Percentiles rank a stretch among this genome's conserved stretches.
Evolutionary conservation across 2,113 vertebrate species (phyloP).

Genomic region (Verasper variegatus): DNA sequence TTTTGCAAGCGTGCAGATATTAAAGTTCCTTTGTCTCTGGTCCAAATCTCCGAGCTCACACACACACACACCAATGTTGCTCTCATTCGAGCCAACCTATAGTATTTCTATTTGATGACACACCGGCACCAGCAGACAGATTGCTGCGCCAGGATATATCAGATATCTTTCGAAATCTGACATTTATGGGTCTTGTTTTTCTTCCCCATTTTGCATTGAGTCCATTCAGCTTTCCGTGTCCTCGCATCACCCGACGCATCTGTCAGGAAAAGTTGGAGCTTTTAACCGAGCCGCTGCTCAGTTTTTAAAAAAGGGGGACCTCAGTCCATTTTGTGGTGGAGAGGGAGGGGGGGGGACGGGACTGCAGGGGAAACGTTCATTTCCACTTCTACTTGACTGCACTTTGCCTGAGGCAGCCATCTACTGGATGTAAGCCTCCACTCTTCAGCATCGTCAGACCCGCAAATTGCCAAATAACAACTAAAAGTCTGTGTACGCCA

Average conservation of each 20-base stretch:
- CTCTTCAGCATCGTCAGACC: slow-evolving; percentile 41
- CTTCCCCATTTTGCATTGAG: slow-evolving; percentile 57
- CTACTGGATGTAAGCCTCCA: slow-evolving; percentile 31
- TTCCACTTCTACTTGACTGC: slow-evolving; percentile 58
- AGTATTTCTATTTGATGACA: slow-evolving; percentile 63
- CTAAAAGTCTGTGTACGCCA: slow-evolving; percentile 19
- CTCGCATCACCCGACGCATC: slow-evolving; percentile 60
- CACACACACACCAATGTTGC: slow-evolving; percentile 38
- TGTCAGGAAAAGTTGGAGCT: slow-evolving; percentile 53
- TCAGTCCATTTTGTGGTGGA: slow-evolving; percentile 37
- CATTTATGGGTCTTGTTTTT: slow-evolving; percentile 68
- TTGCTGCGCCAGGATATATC: slow-evolving; percentile 56
- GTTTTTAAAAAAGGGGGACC: slow-evolving; percentile 5
- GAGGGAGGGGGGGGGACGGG: no score
- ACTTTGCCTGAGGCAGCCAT: slow-evolving; percentile 50
- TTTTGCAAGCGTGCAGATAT: slow-evolving; percentile 15
- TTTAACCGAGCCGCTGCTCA: slow-evolving; percentile 19
- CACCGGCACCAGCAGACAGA: slow-evolving; percentile 49
- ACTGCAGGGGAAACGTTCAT: slow-evolving; percentile 48
- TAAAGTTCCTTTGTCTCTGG: slow-evolving; percentile 47
- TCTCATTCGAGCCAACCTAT: slow-evolving; percentile 42
- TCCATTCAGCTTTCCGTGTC: slow-evolving; percentile 55
- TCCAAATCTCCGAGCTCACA: slow-evolving; percentile 48
- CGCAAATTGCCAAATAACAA: slow-evolving; percentile 47
- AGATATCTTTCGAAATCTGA: slow-evolving; percentile 70